A percentile compares a stretch with the other conserved stretches of the same genome.
phyloP scores from a whole-genome alignment of 2,888 invertebrate genomes.

The Aphidoletes aphidimyza region DNA sequence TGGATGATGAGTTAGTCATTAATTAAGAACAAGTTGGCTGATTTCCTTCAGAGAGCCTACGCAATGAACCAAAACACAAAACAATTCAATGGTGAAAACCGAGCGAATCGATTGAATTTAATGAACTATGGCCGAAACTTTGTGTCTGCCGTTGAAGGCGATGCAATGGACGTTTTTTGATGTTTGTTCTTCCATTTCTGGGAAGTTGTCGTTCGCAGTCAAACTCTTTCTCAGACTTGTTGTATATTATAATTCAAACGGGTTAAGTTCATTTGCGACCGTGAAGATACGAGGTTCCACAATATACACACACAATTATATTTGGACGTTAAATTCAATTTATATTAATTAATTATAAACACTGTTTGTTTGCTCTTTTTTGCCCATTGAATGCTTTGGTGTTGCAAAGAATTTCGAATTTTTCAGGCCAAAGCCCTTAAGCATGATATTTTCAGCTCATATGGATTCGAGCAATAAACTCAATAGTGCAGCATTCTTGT shows the following conservation, averaged over 20 bases:
- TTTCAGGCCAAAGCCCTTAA: too few species aligned
- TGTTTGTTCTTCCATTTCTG: neutral
- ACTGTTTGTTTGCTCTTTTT: neutral
- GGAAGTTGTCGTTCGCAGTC: neutral
- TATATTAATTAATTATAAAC: conserved; percentile 49
- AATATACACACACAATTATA: neutral
- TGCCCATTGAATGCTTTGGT: too few species aligned
- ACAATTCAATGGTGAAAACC: neutral
- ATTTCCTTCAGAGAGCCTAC: neutral
- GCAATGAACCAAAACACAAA: conserved; percentile 40
- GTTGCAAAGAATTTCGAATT: too few species aligned
- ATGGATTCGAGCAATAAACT: too few species aligned
- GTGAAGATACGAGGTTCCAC: neutral
- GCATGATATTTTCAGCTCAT: too few species aligned
- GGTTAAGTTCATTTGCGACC: neutral
- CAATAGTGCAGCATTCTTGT: too few species aligned
- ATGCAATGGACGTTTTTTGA: conserved; percentile 11
- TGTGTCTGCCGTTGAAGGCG: neutral
- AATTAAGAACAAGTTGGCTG: conserved; percentile 31
- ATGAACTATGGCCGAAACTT: neutral
- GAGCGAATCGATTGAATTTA: conserved; percentile 38
- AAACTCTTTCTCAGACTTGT: neutral
- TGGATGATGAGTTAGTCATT: conserved; percentile 18
- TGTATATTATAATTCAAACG: neutral
- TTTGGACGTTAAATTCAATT: conserved; percentile 38